These are phyloP conservation scores for Aurelia sp. DNA, from an alignment of 30 jellyfish, hydroid and myxozoan genomes.

Conservation along the genomic window DNA sequence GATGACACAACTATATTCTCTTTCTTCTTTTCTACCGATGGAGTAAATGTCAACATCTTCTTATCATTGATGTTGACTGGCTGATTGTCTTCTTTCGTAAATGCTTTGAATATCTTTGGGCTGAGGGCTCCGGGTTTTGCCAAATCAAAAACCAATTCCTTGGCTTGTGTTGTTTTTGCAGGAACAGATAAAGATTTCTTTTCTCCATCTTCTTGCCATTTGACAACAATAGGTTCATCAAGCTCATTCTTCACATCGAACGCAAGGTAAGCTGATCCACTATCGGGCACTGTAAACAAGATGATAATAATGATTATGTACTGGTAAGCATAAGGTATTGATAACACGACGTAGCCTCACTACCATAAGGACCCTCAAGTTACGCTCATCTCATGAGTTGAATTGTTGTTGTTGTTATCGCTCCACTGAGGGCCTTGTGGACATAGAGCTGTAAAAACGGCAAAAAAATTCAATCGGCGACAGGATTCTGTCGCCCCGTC, in stretches of 20 bases:
- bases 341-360: no score
- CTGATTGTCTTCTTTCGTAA: neutral
- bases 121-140: slow-evolving; percentile 56
- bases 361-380: no score
- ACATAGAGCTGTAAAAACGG: no score
- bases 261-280: slow-evolving; percentile 31
- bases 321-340: no score
- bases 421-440: no score
- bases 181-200: neutral
- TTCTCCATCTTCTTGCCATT: slow-evolving; percentile 54
- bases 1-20: neutral
- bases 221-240: slow-evolving; percentile 21
- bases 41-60: slow-evolving; percentile 9
- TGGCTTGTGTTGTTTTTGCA: slow-evolving; percentile 1
- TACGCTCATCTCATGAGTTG: no score
- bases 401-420: no score
- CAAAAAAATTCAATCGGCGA: no score
- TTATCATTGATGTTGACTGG: slow-evolving; percentile 27
- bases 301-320: neutral
- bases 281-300: slow-evolving; percentile 45
- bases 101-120: slow-evolving; percentile 40
- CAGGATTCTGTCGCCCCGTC: no score
- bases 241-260: slow-evolving; percentile 31
- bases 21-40: slow-evolving; percentile 8
- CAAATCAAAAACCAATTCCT: slow-evolving; percentile 15